These are phyloP conservation scores for Chanos chanos DNA, from an alignment of 2,797 vertebrate genomes.

Conservation along the genomic window DNA sequence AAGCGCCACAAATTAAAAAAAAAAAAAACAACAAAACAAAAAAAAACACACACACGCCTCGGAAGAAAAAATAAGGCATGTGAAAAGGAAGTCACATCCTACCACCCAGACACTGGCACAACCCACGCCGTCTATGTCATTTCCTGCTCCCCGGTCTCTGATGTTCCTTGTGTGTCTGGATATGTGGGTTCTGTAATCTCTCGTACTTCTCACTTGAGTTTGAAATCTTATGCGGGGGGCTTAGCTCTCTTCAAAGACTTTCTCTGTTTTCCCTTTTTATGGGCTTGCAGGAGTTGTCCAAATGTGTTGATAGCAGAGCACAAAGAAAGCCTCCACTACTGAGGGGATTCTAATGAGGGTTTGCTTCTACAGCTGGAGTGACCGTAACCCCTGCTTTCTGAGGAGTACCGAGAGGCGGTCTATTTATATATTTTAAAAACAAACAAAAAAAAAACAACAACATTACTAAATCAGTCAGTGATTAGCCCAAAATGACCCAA, in stretches of 20 bases:
- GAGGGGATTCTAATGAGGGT: too few relatives aligned
- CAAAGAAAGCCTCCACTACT: too few relatives aligned
- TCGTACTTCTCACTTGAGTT: neutral
- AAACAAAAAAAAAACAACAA: too few relatives aligned
- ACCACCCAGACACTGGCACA: neutral
- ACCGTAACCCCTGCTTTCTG: too few relatives aligned
- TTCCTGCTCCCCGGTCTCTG: slow-evolving; percentile 21
- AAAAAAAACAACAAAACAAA: slow-evolving; percentile 19
- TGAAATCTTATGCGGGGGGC: neutral
- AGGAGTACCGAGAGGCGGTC: too few relatives aligned
- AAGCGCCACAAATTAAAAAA: neutral
- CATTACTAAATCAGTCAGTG: too few relatives aligned
- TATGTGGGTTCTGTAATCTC: slow-evolving; percentile 11
- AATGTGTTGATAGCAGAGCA: neutral
- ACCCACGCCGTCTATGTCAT: neutral
- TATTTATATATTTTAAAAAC: too few relatives aligned
- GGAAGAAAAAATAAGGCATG: too few relatives aligned
- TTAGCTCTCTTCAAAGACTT: slow-evolving; percentile 1
- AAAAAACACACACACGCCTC: too few relatives aligned
- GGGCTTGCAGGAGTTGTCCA: neutral
- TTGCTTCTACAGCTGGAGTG: too few relatives aligned
- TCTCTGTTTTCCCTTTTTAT: slow-evolving; percentile 15
- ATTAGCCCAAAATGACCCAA: too few relatives aligned
- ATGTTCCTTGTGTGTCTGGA: slow-evolving; percentile 22
- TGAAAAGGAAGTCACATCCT: too few relatives aligned